Conservation (phyloP, 2,888 invertebrate species). For the Pseudolycoriella hygida region DNA sequence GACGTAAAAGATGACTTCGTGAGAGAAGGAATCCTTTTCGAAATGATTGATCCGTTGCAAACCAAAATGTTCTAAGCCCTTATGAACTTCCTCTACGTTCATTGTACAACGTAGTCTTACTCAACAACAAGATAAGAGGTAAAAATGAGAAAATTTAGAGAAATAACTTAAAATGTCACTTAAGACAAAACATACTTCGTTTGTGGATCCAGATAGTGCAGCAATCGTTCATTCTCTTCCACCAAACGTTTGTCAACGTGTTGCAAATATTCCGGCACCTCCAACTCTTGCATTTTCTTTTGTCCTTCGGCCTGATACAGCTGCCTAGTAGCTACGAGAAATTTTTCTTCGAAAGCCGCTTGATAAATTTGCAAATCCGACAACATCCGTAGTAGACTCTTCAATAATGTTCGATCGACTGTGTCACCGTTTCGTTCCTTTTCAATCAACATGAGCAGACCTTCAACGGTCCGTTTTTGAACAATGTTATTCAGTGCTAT, state of each 20-base stretch:
- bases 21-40: too few relatives aligned
- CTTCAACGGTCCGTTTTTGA: slow-evolving; percentile 85
- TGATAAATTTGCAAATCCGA: slow-evolving; percentile 90
- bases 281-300: slow-evolving; percentile 79
- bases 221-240: slow-evolving; percentile 84
- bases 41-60: too few relatives aligned
- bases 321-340: slow-evolving; percentile 82
- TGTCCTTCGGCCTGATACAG: slow-evolving; percentile 90
- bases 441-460: slow-evolving; percentile 79
- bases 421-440: slow-evolving; percentile 87
- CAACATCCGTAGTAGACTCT: slow-evolving; percentile 88
- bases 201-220: slow-evolving; percentile 86
- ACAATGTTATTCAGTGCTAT: slow-evolving; percentile 81
- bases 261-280: slow-evolving; percentile 84
- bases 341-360: slow-evolving; percentile 77
- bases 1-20: too few relatives aligned
- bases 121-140: too few relatives aligned
- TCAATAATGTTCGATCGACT: slow-evolving; percentile 81
- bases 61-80: too few relatives aligned
- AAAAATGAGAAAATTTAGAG: too few relatives aligned
- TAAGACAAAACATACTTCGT: slow-evolving; percentile 48
- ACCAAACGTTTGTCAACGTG: slow-evolving; percentile 90
- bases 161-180: too few relatives aligned
- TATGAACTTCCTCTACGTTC: too few relatives aligned
- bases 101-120: too few relatives aligned